These are phyloP conservation scores for Dinomys branickii DNA, from an alignment of 2,113 vertebrate genomes.

Conservation along the genomic window DNA sequence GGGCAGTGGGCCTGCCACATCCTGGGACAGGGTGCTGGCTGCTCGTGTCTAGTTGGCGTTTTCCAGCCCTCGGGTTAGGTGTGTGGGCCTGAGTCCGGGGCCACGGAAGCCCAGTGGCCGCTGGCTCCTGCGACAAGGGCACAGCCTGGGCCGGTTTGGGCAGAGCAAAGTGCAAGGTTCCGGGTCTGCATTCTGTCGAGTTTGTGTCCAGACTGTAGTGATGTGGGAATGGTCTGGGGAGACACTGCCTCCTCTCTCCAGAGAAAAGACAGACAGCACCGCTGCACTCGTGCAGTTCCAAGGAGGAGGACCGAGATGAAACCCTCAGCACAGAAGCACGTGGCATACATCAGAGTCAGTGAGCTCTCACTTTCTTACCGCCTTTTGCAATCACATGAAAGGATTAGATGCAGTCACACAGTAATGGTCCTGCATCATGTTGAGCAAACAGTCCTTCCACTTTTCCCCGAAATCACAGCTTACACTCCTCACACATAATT, in stretches of 20 bases:
- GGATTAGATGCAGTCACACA: neutral
- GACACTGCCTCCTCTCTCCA: no score
- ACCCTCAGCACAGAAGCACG: neutral
- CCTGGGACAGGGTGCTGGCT: neutral
- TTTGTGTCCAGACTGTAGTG: neutral
- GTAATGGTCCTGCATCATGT: rapidly evolving
- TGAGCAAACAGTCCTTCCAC: neutral
- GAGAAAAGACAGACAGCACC: neutral
- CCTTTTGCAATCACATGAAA: neutral
- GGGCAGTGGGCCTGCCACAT: neutral
- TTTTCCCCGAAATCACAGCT: neutral
- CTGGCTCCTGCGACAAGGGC: rapidly evolving
- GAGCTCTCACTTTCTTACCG: neutral
- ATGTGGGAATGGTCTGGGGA: neutral
- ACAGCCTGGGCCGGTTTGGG: neutral
- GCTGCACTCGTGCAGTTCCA: neutral
- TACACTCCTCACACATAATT: neutral
- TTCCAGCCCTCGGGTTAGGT: neutral
- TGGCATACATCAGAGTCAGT: neutral
- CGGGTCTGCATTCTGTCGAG: rapidly evolving
- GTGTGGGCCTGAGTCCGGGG: neutral
- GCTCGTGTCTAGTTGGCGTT: neutral
- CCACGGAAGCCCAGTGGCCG: rapidly evolving
- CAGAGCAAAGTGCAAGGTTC: neutral
- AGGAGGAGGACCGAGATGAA: neutral